Percentiles rank a stretch among this genome's conserved stretches.
Evolutionary conservation across 1,140 invertebrate genomes (phyloP).

Genomic region (Metaphire vulgaris): DNA sequence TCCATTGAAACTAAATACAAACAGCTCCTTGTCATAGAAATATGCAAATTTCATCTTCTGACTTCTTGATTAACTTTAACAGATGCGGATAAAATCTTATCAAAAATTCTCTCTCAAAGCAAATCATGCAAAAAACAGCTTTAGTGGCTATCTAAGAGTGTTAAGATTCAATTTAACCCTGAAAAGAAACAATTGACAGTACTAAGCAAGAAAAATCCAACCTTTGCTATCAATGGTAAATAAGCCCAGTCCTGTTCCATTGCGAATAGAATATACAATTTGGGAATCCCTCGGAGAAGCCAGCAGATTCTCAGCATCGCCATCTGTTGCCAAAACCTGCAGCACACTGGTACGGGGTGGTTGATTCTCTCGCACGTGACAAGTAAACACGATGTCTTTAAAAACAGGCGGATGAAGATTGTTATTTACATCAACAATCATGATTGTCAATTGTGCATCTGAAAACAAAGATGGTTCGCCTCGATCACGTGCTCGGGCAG

Average conservation of each 20-base stretch:
- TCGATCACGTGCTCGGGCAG: slow-evolving; percentile 71
- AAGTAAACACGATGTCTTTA: slow-evolving; percentile 63
- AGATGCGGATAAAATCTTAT: too few species aligned
- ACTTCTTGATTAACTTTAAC: too few species aligned
- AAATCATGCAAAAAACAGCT: too few species aligned
- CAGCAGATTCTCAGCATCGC: slow-evolving; percentile 57
- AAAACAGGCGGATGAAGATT: slow-evolving; percentile 78
- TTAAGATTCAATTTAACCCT: too few species aligned
- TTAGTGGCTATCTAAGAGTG: too few species aligned
- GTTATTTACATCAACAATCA: slow-evolving; percentile 88
- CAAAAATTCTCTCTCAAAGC: too few species aligned
- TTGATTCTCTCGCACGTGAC: slow-evolving; percentile 60
- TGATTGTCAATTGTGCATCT: slow-evolving; percentile 57
- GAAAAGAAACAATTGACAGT: neutral
- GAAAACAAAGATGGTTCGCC: slow-evolving; percentile 47
- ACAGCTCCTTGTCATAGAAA: too few species aligned
- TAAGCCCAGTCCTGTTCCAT: slow-evolving; percentile 79
- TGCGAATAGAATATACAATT: slow-evolving; percentile 76
- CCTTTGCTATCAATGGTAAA: slow-evolving; percentile 86
- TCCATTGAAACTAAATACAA: too few species aligned
- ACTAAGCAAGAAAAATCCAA: slow-evolving; percentile 41
- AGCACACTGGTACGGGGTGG: slow-evolving; percentile 65
- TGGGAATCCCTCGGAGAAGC: slow-evolving; percentile 65
- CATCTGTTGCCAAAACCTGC: slow-evolving; percentile 63
- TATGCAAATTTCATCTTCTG: too few species aligned